Percentiles rank a stretch among this genome's conserved stretches.
These are phyloP conservation scores for Lytechinus pictus DNA, from an alignment of 35 echinoderm and acorn worm genomes.

Conservation along the genomic window DNA sequence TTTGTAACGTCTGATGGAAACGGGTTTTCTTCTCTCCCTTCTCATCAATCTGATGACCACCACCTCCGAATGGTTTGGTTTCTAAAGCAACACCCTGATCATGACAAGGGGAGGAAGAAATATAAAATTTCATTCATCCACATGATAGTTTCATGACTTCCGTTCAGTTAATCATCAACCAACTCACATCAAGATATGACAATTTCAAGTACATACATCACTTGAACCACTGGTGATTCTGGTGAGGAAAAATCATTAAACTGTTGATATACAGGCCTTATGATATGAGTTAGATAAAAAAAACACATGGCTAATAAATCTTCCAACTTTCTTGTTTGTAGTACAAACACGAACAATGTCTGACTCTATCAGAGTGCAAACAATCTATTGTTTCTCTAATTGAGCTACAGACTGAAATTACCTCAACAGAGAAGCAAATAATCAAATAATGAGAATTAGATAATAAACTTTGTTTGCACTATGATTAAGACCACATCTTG, in stretches of 20 bases:
- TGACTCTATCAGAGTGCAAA: neutral
- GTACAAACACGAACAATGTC: too few species aligned
- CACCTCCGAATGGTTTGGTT: constrained; percentile 87
- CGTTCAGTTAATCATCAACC: neutral
- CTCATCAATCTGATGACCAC: constrained; percentile 74
- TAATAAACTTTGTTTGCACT: neutral
- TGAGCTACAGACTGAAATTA: neutral
- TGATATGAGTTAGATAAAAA: neutral
- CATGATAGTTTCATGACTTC: too few species aligned
- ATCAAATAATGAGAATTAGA: neutral
- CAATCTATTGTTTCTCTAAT: neutral
- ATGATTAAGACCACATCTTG: neutral
- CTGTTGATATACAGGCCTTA: neutral
- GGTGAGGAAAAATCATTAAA: too few species aligned
- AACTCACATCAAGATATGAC: neutral
- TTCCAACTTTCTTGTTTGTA: neutral
- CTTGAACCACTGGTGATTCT: neutral
- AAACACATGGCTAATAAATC: neutral
- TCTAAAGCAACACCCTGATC: constrained; percentile 74
- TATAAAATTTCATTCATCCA: neutral
- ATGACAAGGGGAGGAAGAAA: neutral
- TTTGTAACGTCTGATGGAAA: constrained; percentile 71
- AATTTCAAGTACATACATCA: neutral
- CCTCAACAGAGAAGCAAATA: neutral
- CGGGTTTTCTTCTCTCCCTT: constrained; percentile 81